Conservation (phyloP, 1,140 invertebrate genomes). For the Ips typographus region DNA sequence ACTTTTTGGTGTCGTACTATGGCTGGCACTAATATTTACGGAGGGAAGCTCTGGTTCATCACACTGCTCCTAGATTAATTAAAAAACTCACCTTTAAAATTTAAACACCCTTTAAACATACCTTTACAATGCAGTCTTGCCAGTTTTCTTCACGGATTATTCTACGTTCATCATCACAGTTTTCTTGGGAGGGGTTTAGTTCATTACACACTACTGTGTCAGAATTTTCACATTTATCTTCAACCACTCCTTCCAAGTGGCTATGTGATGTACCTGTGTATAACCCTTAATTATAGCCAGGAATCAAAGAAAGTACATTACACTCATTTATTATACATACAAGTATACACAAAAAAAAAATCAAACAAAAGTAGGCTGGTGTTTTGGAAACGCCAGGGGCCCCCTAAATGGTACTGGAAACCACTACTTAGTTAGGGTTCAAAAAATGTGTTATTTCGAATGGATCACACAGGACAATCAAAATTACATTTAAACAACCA, state of each 20-base stretch:
- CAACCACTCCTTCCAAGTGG: conserved; percentile 27
- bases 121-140: conserved; percentile 43
- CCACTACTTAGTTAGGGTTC: background rate
- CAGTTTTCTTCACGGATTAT: conserved; percentile 39
- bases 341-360: too few relatives aligned
- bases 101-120: conserved; percentile 15
- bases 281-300: too few relatives aligned
- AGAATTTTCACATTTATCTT: conserved; percentile 1
- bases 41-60: conserved; percentile 28
- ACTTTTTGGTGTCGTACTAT: conserved; percentile 40
- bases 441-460: too few relatives aligned
- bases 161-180: conserved; percentile 28
- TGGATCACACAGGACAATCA: too few relatives aligned
- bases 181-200: conserved; percentile 46
- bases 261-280: conserved; percentile 32
- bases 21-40: conserved; percentile 27
- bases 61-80: conserved; percentile 27
- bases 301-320: too few relatives aligned
- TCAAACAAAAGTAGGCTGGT: too few relatives aligned
- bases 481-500: background rate
- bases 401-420: background rate
- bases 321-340: too few relatives aligned
- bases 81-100: conserved; percentile 12
- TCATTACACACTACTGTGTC: conserved; percentile 46
- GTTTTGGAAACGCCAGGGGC: background rate